Conservation (phyloP, 2,888 invertebrate species). For the Belgica antarctica region DNA sequence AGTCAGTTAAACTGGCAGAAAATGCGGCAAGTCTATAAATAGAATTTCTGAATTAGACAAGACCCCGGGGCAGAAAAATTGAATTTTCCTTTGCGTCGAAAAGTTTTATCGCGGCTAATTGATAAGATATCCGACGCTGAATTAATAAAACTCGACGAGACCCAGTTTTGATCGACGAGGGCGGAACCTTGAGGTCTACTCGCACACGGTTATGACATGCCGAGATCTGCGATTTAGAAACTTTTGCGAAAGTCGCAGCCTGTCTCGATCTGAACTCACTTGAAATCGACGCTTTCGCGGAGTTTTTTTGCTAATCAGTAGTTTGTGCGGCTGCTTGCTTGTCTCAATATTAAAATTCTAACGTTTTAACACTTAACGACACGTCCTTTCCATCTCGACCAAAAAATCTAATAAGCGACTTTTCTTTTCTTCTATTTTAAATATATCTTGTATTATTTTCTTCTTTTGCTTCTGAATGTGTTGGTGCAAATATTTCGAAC, state of each 20-base stretch:
- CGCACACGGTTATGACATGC: too few species aligned
- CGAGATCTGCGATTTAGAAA: too few species aligned
- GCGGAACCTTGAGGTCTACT: too few species aligned
- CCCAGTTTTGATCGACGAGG: too few species aligned
- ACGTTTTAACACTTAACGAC: neutral
- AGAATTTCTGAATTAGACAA: conserved; percentile 14
- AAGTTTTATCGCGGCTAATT: neutral
- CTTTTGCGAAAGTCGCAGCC: too few species aligned
- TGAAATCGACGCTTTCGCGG: too few species aligned
- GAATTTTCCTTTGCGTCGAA: neutral
- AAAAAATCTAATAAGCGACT: neutral
- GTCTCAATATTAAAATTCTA: neutral
- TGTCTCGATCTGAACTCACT: too few species aligned
- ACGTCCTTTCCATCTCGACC: conserved; percentile 19
- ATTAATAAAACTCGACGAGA: too few species aligned
- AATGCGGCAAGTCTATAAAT: conserved; percentile 21
- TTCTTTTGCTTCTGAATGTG: too few species aligned
- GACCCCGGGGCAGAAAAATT: neutral
- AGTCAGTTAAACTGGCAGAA: neutral
- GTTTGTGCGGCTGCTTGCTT: too few species aligned
- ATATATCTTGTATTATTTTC: neutral
- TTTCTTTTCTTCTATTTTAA: neutral
- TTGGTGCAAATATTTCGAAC: too few species aligned
- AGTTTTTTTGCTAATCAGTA: too few species aligned
- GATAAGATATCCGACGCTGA: conserved; percentile 11